Conservation (phyloP, 2,113 vertebrate species). For the Lethenteron reissneri region DNA sequence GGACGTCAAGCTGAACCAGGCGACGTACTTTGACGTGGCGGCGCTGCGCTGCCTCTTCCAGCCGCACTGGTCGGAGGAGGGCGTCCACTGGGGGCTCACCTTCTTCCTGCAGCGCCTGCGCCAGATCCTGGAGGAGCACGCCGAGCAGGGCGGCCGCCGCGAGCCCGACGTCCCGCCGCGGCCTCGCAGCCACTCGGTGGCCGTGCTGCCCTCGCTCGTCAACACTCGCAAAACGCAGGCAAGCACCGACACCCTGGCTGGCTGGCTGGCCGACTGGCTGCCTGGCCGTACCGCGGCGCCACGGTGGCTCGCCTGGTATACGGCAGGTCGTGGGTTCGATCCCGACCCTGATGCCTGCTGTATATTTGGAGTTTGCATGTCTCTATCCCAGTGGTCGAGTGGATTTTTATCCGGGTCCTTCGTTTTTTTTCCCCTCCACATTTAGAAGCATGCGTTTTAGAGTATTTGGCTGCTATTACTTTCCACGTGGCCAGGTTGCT, state of each 20-base stretch:
- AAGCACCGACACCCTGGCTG: slow-evolving; percentile 9
- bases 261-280: too few species aligned
- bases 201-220: slow-evolving; percentile 57
- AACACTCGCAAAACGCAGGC: slow-evolving; percentile 98
- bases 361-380: too few species aligned
- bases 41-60: slow-evolving; percentile 86
- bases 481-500: too few species aligned
- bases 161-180: slow-evolving; percentile 48
- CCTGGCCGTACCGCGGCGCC: too few species aligned
- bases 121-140: slow-evolving; percentile 85
- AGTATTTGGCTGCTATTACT: too few species aligned
- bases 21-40: slow-evolving; percentile 85
- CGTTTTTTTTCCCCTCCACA: too few species aligned
- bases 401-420: too few species aligned
- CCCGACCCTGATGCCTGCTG: too few species aligned
- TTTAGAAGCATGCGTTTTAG: too few species aligned
- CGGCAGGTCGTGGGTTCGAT: too few species aligned
- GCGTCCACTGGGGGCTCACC: slow-evolving; percentile 87
- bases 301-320: too few species aligned
- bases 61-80: slow-evolving; percentile 85
- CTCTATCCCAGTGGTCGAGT: too few species aligned
- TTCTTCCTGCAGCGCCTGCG: slow-evolving; percentile 71
- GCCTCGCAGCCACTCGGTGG: slow-evolving; percentile 86
- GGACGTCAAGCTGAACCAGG: slow-evolving; percentile 61
- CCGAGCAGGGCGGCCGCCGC: slow-evolving; percentile 28